Evolutionary conservation across 1,140 invertebrate genomes (phyloP), one percentile per base, ranked within the genome.

Genomic region (Druon quercuslanigerum): DNA sequence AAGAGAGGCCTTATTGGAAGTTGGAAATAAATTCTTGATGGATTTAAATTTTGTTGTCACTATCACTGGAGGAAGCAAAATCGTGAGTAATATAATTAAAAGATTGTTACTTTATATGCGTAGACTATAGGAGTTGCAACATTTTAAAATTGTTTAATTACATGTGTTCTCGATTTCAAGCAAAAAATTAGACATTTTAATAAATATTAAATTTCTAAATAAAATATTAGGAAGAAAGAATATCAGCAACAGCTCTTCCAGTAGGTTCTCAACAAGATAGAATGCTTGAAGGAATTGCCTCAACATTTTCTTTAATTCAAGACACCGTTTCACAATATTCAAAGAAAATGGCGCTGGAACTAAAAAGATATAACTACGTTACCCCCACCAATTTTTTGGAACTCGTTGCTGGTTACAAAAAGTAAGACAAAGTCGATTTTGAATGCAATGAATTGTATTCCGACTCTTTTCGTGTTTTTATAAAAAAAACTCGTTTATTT

Each of bases 311-410:
- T 1, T 90, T 94, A 50, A 95, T 97, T 84, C 96, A 97, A 83
- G 94, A 93, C 46, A 95, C 95, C 0, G 96, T 97, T 33, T 92
- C 92, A 1, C 92, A 94, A 79, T 95, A 92, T 86, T 96, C 95
- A 0, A 89, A 89, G 56, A 92, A 92, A 84, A 97, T 97, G 96
- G 90, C 93, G 60, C 79, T 88, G 1, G 95, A 97, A 91, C 94
- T 96, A 90, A 94, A 95, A 81, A 89, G 96, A n/a, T 93, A 95
- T 83, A 96, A 96, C 89, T 97, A 97, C 88, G 96, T 97, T 46
- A 97, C 96, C 1, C 96, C 96, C 0, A 95, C 94, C 16, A 97
- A 97, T 91, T 97, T 96, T 86, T 91, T 97, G 46, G 95, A 97
- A 85, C 92, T 97, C 3, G 96, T 97, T 12, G 92, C 94, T 0